Conservation (phyloP, 2,888 invertebrate genomes). For the Ennomos erosarius region DNA sequence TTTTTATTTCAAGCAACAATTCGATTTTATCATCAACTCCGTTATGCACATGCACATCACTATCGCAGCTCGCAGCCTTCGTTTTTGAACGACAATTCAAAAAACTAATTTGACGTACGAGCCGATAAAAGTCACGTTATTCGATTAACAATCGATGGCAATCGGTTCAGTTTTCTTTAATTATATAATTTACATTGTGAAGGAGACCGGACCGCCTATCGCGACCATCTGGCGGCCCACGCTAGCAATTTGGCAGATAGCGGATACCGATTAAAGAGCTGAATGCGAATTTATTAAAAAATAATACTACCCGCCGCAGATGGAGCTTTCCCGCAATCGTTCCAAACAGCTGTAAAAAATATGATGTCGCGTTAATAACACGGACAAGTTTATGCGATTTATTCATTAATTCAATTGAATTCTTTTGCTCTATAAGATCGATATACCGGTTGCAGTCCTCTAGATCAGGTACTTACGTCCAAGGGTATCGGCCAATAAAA, state of each 20-base stretch:
- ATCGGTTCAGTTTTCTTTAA: conserved; percentile 77
- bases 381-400: conserved; percentile 73
- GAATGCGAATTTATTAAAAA: conserved; percentile 75
- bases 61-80: conserved; percentile 37
- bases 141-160: conserved; percentile 72
- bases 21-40: conserved; percentile 57
- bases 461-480: conserved; percentile 30
- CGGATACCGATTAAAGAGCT: conserved; percentile 65
- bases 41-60: conserved; percentile 45
- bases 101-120: conserved; percentile 59
- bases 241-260: conserved; percentile 76
- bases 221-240: conserved; percentile 66
- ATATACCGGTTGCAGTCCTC: conserved; percentile 25
- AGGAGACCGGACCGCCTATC: conserved; percentile 60
- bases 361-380: conserved; percentile 73
- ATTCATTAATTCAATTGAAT: conserved; percentile 80
- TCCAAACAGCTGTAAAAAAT: conserved; percentile 69
- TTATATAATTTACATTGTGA: conserved; percentile 80
- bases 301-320: conserved; percentile 54
- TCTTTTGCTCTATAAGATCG: conserved; percentile 68
- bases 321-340: conserved; percentile 59
- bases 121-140: conserved; percentile 62
- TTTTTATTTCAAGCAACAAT: conserved; percentile 70
- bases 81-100: conserved; percentile 47
- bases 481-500: conserved; percentile 59